Evolutionary conservation across 2,797 vertebrate genomes (phyloP), one percentile per base, ranked within the genome.

Genomic region (Coccyzus lansbergi): DNA sequence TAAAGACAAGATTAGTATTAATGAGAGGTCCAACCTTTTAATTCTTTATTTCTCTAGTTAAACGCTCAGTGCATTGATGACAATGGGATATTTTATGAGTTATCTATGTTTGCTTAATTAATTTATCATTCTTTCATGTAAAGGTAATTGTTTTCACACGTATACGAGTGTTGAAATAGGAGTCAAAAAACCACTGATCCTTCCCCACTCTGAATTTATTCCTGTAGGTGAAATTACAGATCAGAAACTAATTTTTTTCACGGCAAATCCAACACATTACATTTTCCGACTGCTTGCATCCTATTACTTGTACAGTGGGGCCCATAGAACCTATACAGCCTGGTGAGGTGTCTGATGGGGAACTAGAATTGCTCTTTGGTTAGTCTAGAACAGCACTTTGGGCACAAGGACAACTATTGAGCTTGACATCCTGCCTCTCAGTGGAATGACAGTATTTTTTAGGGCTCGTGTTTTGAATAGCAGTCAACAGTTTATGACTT

Each of bases 111-210:
- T 44, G 1, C 68, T 85, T 92, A 93, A 74, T 86, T 86, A 52
- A 89, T 48, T 86, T 60, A 68, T 81, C 53, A 60, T 89, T 88
- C 85, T 93, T 92, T 86, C 80, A 28, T 77, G 60, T 58, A 76
- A 91, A 82, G 36, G 46, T 69, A 84, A 80, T 79, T 88, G 86
- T 95, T 97, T 95, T 93, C 93, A 94, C 78, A 72, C 40, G 69
- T 3, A 4, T 62, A 44, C 21, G 82, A 65, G 26, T 28, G 44
- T 28, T 90, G 90, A 89, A 91, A 91, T 59, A 77, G 33, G 86
- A 29, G 40, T 42, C 33, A 76, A 74, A 21, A 38, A 7, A 78
- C 65, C 33, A 46, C 17, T 20, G n/a, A 65, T 46, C n/a, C 36
- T 10, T 38, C 5, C 29, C 49, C 14, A 71, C 17, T 17, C 20